Evolutionary conservation across 2,888 invertebrate genomes (phyloP).

Genomic region (Callyntrura sp.): DNA sequence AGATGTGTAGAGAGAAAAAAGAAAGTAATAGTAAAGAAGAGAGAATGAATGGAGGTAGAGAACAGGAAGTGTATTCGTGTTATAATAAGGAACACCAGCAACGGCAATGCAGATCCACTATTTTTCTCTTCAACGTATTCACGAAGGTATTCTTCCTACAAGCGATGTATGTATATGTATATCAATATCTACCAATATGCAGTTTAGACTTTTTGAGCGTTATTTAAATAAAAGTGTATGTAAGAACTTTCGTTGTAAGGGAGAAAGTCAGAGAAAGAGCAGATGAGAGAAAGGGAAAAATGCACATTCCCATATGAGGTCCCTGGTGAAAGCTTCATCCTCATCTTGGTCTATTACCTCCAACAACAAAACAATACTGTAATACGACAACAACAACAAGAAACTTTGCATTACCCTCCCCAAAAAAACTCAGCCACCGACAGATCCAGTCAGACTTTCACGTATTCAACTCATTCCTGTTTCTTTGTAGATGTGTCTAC

Average conservation of each 20-base stretch:
- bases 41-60: constrained; percentile 30
- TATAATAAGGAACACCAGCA: neutral
- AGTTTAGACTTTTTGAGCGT: neutral
- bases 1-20: constrained; percentile 49
- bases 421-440: neutral
- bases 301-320: constrained; percentile 51
- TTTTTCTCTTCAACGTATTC: neutral
- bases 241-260: neutral
- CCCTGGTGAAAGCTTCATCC: constrained; percentile 72
- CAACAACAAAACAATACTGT: constrained; percentile 30
- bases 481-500: too few relatives aligned
- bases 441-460: constrained; percentile 2
- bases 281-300: constrained; percentile 26
- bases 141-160: neutral
- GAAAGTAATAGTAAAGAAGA: constrained; percentile 32
- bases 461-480: too few relatives aligned
- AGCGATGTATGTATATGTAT: constrained; percentile 22
- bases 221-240: neutral
- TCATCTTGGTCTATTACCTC: constrained; percentile 59
- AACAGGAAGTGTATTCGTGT: neutral
- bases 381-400: constrained; percentile 2
- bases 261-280: constrained; percentile 24
- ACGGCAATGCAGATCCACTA: neutral
- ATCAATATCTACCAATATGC: neutral
- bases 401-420: neutral